Base-by-base conservation (phyloP, 2,113 vertebrate genomes). In the Brachyistius frenatus region DNA sequence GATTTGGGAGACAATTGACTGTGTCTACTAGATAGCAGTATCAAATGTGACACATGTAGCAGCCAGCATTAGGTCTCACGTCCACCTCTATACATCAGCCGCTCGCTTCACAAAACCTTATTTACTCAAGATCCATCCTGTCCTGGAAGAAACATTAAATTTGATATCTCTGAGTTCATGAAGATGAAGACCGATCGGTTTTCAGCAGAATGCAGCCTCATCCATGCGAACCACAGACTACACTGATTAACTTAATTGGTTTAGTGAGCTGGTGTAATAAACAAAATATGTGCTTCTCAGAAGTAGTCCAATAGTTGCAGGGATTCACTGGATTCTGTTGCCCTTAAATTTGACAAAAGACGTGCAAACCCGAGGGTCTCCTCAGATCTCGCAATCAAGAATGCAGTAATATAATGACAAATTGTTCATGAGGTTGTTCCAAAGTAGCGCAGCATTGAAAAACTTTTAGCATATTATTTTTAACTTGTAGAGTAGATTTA, bases 1-100 rank as follows among this genome's bases (percentile, higher is more conserved):
- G 89, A 92, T 84, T 83, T 71, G 72, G 62, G 87, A 89, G 88
- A 89, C 88, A 67, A 78, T 66, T 89, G 91, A 93, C 84, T 85
- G 77, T 83, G 82, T 91, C 81, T 88, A 6, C 84, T 63, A 69
- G 57, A 61, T 56, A 67, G 74, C 74, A 39, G 81, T 81, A 93
- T 95, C 86, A 91, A 88, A 93, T 93, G 92, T 94, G 93, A 94
- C 94, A 90, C 87, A 52, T 89, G 80, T 76, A 90, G 90, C 89
- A 88, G 88, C 86, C 84, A 82, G 87, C 81, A 35, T 91, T 88
- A 85, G 88, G 91, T 82, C 90, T 87, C 84, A 76, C 74, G 93
- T 94, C 93, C 84, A 83, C 90, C 86, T 87, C 76, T 80, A 90
- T 94, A 83, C 78, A 87, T 93, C 91, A 89, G 80, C 55, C 15